These are phyloP conservation scores for Morus bassanus DNA, from an alignment of 2,797 vertebrate species.

Conservation along the genomic window DNA sequence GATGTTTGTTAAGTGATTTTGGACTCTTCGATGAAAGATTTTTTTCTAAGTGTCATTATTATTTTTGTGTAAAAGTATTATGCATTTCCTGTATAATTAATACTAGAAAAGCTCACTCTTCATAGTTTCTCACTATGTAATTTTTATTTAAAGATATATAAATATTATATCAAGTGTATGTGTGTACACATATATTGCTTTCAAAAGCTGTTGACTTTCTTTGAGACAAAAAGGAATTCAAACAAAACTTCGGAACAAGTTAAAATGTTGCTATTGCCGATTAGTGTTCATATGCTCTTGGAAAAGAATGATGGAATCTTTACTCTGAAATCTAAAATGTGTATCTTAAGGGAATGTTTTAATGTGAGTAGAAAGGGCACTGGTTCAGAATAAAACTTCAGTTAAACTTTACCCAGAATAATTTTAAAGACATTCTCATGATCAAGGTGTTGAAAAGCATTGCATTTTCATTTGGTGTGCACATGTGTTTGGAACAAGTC, in stretches of 20 bases:
- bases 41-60: background rate
- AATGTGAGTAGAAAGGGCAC: conserved; percentile 2
- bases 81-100: background rate
- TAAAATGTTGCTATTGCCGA: background rate
- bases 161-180: background rate
- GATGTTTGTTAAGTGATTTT: background rate
- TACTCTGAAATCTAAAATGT: background rate
- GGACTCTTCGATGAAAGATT: background rate
- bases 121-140: background rate
- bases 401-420: conserved; percentile 23
- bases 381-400: conserved; percentile 17
- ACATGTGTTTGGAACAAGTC: conserved; percentile 61
- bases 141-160: background rate
- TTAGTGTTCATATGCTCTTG: background rate
- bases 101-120: background rate
- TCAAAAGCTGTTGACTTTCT: background rate
- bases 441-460: conserved; percentile 64
- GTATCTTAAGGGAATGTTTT: conserved; percentile 9
- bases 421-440: conserved; percentile 31
- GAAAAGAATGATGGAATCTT: background rate
- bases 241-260: background rate
- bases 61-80: background rate
- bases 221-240: background rate
- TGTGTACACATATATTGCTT: background rate
- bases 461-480: conserved; percentile 70